Conservation (phyloP, 2,797 vertebrate species). For the Gymnoscopelus microlampas region DNA sequence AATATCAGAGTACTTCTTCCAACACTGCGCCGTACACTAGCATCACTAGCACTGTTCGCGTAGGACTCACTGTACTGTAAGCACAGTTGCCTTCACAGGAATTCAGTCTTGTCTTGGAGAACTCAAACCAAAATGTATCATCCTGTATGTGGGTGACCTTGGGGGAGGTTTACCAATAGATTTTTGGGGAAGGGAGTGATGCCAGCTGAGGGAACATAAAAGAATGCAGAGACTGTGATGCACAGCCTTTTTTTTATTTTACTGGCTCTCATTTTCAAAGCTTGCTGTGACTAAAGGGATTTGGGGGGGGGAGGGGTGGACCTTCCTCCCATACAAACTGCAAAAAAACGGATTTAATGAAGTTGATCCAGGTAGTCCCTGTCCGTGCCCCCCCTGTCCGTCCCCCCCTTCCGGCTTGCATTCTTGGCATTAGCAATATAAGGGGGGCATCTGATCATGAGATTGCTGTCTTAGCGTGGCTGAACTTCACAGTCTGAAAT, state of each 20-base stretch:
- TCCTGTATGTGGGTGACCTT: constrained; percentile 70
- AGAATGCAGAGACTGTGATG: constrained; percentile 42
- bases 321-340: constrained; percentile 32
- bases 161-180: constrained; percentile 70
- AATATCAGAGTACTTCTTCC: no score
- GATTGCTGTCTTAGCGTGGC: no score
- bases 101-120: constrained; percentile 65
- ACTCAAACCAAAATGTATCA: constrained; percentile 71
- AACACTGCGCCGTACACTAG: background rate
- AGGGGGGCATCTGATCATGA: no score
- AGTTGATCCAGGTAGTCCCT: constrained; percentile 36
- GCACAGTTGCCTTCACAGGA: constrained; percentile 41
- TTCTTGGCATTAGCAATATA: constrained; percentile 12
- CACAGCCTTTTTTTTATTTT: constrained; percentile 52
- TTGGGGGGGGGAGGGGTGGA: constrained; percentile 25
- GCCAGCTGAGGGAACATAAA: constrained; percentile 45
- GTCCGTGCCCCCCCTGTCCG: constrained; percentile 28
- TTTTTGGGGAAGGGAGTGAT: constrained; percentile 49
- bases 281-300: constrained; percentile 53
- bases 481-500: background rate
- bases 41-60: constrained; percentile 21
- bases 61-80: background rate
- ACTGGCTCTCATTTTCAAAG: constrained; percentile 50
- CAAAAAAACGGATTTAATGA: constrained; percentile 58
- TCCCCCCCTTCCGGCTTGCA: constrained; percentile 15